Base-by-base conservation (phyloP, 2,888 invertebrate genomes). In the Eupithecia vulgata region DNA sequence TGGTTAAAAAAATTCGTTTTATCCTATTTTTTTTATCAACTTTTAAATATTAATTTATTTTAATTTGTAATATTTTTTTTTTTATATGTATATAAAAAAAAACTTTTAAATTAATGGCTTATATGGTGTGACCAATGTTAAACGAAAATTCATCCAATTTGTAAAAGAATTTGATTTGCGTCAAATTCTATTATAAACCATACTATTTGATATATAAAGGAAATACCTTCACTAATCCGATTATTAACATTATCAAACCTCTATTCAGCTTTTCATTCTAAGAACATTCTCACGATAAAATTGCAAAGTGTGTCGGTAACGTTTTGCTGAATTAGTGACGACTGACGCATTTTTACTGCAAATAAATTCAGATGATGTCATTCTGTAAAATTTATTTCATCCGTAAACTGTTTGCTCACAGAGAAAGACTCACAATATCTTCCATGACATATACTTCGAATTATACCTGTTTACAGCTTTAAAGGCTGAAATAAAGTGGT, bases 331-430 rank as follows among this genome's bases (percentile, higher is more conserved):
- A n/a, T 40, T 21, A 13, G 64, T 37, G 35, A 37, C 25, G 37
- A 65, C 65, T 65, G 65, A 65, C 65, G 40, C 37, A 40, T 65
- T 65, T 34, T 65, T 65, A 73, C 71, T 75, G 74, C 76, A 80
- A 78, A 78, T 75, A 75, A 72, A 78, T 71, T 71, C 52, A 64
- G 48, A 76, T 83, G 81, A 82, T 82, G 79, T 82, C 79, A 81
- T 62, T 30, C 21, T 65, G 65, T 40, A 40, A 65, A n/a, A 30
- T 30, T 30, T 30, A 65, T 37, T n/a, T 65, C 25, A 21, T 42
- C 65, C 40, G 13, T 37, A n/a, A 30, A 61, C 34, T 61, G 15
- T 30, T 59, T 61, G 34, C 30, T 2, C 8, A 7, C 61, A 61
- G 17, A 59, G 12, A 61, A 61, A 34, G 34, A 61, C 61, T 7